Percentiles rank a stretch among this genome's conserved stretches.
Evolutionary conservation across 1,140 invertebrate genomes (phyloP).

Genomic region (Aleiodes sp.): DNA sequence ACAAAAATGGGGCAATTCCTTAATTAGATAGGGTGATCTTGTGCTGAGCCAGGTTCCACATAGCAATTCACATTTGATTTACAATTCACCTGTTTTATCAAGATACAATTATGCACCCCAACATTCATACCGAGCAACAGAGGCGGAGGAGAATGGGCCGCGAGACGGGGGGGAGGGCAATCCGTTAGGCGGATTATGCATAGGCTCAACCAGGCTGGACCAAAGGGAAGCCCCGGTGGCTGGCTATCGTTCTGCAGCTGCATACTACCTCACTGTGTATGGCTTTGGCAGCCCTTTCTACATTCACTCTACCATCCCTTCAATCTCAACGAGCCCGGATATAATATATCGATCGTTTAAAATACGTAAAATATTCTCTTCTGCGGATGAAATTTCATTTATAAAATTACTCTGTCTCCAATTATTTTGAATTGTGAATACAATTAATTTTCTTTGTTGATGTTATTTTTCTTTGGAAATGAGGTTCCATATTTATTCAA

Average conservation of each 20-base stretch:
- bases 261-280: background rate
- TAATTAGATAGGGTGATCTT: conserved; percentile 25
- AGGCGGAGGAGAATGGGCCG: too few relatives aligned
- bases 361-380: background rate
- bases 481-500: too few relatives aligned
- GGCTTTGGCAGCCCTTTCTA: conserved; percentile 20
- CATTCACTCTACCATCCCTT: background rate
- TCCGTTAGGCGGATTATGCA: conserved; percentile 34
- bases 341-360: background rate
- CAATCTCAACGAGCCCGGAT: conserved; percentile 7
- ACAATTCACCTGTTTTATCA: conserved; percentile 40
- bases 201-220: conserved; percentile 34
- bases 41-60: background rate
- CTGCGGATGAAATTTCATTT: too few relatives aligned
- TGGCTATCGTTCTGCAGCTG: conserved; percentile 35
- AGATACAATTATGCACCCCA: conserved; percentile 40
- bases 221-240: conserved; percentile 29
- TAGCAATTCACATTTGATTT: conserved; percentile 34
- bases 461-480: too few relatives aligned
- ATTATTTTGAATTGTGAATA: too few relatives aligned
- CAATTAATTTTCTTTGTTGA: too few relatives aligned
- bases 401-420: too few relatives aligned
- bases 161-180: background rate
- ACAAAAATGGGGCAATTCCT: conserved; percentile 18
- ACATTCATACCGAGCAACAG: background rate